phyloP scores from a whole-genome alignment of 2,888 invertebrate species.

The Arrhopalites spinosus region DNA sequence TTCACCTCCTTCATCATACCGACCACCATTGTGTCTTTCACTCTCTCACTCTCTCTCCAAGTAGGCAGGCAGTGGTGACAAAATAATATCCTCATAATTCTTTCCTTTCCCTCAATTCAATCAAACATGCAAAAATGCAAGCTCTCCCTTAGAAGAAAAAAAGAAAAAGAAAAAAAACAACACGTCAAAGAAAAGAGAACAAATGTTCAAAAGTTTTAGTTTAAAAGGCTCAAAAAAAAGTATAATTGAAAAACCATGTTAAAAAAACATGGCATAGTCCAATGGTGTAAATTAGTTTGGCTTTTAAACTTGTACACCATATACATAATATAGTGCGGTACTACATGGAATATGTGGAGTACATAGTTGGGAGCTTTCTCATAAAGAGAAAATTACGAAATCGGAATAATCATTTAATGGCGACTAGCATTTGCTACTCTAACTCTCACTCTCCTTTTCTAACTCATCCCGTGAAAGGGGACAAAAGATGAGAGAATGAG shows the following conservation, averaged over 20 bases:
- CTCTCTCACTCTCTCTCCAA: no score
- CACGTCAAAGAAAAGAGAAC: neutral
- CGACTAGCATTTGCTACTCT: slow-evolving; percentile 19
- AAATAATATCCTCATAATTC: no score
- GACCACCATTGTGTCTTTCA: neutral
- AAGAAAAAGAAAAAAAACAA: neutral
- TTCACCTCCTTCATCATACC: neutral
- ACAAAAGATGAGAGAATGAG: slow-evolving; percentile 6
- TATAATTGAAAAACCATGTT: slow-evolving; percentile 33
- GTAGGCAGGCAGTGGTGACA: no score
- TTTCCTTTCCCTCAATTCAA: neutral
- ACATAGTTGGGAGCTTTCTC: no score
- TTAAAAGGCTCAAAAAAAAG: neutral
- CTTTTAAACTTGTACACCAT: neutral
- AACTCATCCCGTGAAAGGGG: slow-evolving; percentile 6
- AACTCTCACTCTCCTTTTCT: neutral
- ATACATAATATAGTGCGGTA: neutral
- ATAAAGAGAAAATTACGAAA: neutral
- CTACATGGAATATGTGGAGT: no score
- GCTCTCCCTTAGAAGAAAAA: neutral
- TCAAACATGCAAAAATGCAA: slow-evolving; percentile 5
- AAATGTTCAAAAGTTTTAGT: neutral
- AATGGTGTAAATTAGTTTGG: neutral
- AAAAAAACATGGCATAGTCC: no score
- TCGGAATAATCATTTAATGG: slow-evolving; percentile 34